Evolutionary conservation across 2,113 vertebrate species (phyloP).

Genomic region (Zootoca vivipara): DNA sequence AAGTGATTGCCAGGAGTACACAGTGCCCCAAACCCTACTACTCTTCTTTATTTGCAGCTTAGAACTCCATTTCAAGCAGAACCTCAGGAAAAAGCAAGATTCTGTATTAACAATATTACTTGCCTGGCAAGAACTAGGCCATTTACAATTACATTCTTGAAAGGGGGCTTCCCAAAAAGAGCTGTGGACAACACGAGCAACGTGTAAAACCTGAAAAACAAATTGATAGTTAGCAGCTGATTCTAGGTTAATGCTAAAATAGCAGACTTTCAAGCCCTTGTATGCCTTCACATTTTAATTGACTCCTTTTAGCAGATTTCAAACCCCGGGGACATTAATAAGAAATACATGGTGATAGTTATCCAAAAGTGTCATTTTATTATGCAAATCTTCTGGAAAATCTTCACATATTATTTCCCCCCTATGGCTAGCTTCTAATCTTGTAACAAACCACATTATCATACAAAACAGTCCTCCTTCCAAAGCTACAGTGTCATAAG

Average conservation of each 20-base stretch:
- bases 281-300: not conserved
- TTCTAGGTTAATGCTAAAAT: not conserved
- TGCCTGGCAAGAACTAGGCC: constrained; percentile 95
- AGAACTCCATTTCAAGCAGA: not conserved
- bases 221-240: not conserved
- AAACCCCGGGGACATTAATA: not conserved
- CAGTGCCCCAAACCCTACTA: too few relatives aligned
- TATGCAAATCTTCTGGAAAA: not conserved
- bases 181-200: constrained; percentile 93
- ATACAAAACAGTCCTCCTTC: not conserved
- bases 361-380: not conserved
- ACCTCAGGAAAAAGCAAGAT: not conserved
- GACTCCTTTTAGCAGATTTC: constrained; percentile 3
- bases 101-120: constrained; percentile 30
- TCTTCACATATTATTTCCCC: not conserved
- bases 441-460: not conserved
- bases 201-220: constrained; percentile 91
- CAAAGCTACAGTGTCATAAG: not conserved
- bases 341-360: not conserved
- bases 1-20: too few relatives aligned
- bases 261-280: not conserved
- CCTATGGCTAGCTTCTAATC: not conserved
- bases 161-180: constrained; percentile 94
- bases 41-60: too few relatives aligned
- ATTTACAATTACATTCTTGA: constrained; percentile 97